Base-by-base conservation (phyloP, 1,140 invertebrate species). In the Orussus abietinus region DNA sequence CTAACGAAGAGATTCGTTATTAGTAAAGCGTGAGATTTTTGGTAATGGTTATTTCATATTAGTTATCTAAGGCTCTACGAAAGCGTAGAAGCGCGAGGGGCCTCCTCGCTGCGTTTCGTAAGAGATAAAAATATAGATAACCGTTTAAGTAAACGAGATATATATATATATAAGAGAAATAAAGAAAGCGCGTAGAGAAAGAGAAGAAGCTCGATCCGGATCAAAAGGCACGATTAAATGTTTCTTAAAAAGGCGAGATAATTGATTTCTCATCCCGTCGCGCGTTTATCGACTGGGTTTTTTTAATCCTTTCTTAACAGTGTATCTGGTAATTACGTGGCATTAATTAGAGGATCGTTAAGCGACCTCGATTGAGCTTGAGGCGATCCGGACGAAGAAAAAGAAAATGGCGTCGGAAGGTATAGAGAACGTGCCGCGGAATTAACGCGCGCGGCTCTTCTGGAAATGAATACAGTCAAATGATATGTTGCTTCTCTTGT, bases 401-500 rank as follows among this genome's bases (percentile, higher is more conserved):
- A 6, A 36, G 18, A 19, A 4, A 20, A 12, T 6, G 12, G 18
- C 9, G 18, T 15, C 11, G 34, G 21, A 20, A 36, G 14, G 14
- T 14, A 12, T 9, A 36, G 22, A 25, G 22, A 25, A 25, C 22
- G 22, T 25, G 22, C n/a, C n/a, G n/a, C n/a, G n/a, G n/a, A n/a
- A n/a, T n/a, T n/a, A n/a, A n/a, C n/a, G 42, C 52, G 18, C 46
- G 32, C 48, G 43, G 39, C 47, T 45, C 6, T 54, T 38, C 25
- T 30, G 42, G 53, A 69, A 67, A 59, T 64, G 57, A 68, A 69
- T 65, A 64, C 65, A 66, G 69, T 65, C 63, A 70, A 70, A 65
- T 70, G 67, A 70, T 70, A 70, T 70, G 67, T 70, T 62, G 64
- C 58, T 68, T 69, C 61, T 68, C 67, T 66, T 69, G 67, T 69